These are phyloP conservation scores for Heliconius hermathena DNA, from an alignment of 1,140 invertebrate species.

Conservation along the genomic window DNA sequence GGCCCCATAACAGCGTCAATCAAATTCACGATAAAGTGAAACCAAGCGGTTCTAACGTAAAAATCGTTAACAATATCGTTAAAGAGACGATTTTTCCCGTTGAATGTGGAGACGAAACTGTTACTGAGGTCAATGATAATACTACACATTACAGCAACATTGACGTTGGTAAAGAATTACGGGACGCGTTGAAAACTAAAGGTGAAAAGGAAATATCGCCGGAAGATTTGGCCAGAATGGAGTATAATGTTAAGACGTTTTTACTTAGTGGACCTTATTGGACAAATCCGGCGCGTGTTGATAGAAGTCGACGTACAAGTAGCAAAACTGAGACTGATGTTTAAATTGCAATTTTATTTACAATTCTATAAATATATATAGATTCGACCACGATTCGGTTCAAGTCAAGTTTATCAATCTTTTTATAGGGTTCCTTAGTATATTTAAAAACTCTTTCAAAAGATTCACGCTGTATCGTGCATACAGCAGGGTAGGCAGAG, in stretches of 20 bases:
- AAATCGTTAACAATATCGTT: conserved; percentile 56
- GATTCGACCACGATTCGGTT: neutral
- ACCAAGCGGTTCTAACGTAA: conserved; percentile 37
- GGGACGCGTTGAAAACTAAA: conserved; percentile 55
- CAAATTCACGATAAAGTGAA: conserved; percentile 53
- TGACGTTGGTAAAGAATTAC: conserved; percentile 57
- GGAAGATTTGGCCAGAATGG: conserved; percentile 83
- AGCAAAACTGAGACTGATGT: conserved; percentile 83
- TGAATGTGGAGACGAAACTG: conserved; percentile 60
- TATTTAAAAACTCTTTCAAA: too few species aligned
- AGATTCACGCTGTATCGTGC: too few species aligned
- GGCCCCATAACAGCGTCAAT: conserved; percentile 52
- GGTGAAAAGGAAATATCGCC: conserved; percentile 66
- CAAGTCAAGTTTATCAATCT: neutral
- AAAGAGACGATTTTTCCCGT: conserved; percentile 76
- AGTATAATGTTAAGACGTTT: conserved; percentile 85
- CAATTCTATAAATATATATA: neutral
- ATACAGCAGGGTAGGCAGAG: too few species aligned
- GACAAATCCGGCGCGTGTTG: conserved; percentile 67
- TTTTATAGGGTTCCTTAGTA: neutral
- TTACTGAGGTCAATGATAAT: conserved; percentile 62
- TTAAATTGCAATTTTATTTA: conserved; percentile 47
- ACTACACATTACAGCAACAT: conserved; percentile 29
- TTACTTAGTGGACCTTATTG: conserved; percentile 83
- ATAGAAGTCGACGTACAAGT: conserved; percentile 73